These are phyloP conservation scores for Synodontis membranacea DNA, from an alignment of 2,113 vertebrate genomes.

Conservation along the genomic window DNA sequence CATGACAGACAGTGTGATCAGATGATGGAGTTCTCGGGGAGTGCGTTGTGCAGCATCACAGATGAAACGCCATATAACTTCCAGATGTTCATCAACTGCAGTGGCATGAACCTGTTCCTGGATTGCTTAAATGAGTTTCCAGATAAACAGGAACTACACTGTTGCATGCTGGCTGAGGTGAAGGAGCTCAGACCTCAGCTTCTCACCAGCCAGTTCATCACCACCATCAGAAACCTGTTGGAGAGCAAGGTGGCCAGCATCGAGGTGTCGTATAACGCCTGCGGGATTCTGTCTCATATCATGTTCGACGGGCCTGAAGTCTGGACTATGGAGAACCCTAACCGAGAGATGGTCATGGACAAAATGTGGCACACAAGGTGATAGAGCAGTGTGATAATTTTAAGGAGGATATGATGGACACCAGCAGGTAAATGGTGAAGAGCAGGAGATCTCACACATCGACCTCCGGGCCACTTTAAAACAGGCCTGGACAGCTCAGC, in stretches of 20 bases:
- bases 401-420: slow-evolving; percentile 97
- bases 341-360: slow-evolving; percentile 85
- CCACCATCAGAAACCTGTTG: slow-evolving; percentile 92
- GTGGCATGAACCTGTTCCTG: slow-evolving; percentile 94
- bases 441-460: neutral
- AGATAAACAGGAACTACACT: slow-evolving; percentile 95
- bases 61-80: slow-evolving; percentile 98
- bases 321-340: slow-evolving; percentile 72
- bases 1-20: slow-evolving; percentile 94
- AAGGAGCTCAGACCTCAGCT: slow-evolving; percentile 88
- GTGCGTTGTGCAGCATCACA: slow-evolving; percentile 97
- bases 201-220: slow-evolving; percentile 93
- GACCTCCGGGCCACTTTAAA: slow-evolving; percentile 5
- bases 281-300: slow-evolving; percentile 95
- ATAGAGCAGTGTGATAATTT: slow-evolving; percentile 93
- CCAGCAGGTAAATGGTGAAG: slow-evolving; percentile 80
- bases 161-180: slow-evolving; percentile 97
- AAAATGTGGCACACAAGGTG: slow-evolving; percentile 96
- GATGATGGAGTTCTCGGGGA: slow-evolving; percentile 99
- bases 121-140: slow-evolving; percentile 97
- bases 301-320: slow-evolving; percentile 87
- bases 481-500: neutral
- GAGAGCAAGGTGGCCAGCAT: slow-evolving; percentile 82
- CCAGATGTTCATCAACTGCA: slow-evolving; percentile 96
- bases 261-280: slow-evolving; percentile 92